Conservation (phyloP, 2,113 vertebrate species). For the Tursiops truncatus region DNA sequence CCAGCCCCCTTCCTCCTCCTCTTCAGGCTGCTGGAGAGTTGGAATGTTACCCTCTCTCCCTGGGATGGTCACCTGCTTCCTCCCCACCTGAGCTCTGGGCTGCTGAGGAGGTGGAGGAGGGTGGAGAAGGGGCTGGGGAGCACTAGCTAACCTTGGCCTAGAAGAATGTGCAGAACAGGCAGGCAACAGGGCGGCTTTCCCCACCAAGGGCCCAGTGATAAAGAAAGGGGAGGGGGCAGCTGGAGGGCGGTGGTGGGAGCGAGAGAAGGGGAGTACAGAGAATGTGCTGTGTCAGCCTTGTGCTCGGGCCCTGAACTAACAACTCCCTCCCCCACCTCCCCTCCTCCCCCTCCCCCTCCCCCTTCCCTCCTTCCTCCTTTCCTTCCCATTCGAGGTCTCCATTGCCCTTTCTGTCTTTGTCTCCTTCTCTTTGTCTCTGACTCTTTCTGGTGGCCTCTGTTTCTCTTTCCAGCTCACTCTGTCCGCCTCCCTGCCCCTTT, state of each 20-base stretch:
- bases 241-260: slow-evolving; percentile 22
- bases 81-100: slow-evolving; percentile 2
- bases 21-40: background rate
- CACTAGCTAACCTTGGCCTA: background rate
- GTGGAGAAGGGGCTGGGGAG: background rate
- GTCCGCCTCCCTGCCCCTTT: background rate
- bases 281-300: slow-evolving; percentile 77
- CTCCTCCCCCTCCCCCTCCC: background rate
- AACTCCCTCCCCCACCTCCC: background rate
- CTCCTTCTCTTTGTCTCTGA: background rate
- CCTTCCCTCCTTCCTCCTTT: background rate
- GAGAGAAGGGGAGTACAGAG: slow-evolving; percentile 4
- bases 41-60: slow-evolving; percentile 28
- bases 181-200: background rate
- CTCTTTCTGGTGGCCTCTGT: background rate
- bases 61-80: slow-evolving; percentile 54
- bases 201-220: slow-evolving; percentile 55
- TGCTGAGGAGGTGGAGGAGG: background rate
- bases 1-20: background rate
- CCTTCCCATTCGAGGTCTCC: background rate
- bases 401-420: background rate
- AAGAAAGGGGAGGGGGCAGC: slow-evolving; percentile 57
- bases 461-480: background rate
- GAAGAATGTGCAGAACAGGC: background rate
- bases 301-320: slow-evolving; percentile 36